Evolutionary conservation across 2,888 invertebrate species (phyloP), one percentile per base, ranked within the genome.

Genomic region (Caenorhabditis afra): DNA sequence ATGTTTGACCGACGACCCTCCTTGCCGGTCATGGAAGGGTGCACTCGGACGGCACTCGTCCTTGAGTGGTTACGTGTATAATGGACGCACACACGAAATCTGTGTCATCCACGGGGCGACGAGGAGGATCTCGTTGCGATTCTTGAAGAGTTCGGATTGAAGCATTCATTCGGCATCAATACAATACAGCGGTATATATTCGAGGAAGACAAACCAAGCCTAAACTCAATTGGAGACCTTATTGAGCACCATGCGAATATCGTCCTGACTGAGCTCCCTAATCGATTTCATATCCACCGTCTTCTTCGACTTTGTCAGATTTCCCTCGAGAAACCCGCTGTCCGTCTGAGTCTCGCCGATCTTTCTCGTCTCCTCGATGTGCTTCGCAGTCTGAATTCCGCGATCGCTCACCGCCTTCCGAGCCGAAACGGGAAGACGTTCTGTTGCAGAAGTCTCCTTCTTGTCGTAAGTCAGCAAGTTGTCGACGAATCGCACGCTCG

Each of bases 321-420:
- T 37, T 14, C 44, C 44, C 39, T 50, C 14, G 12, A 49, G 22
- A 47, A 39, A 18, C 29, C 47, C 37, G 10, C 47, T 41, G 41
- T 47, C 47, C 14, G 58, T 73, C 73, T 73, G 73, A 11, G 73
- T 73, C 50, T 73, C 73, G 64, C 58, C 64, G 50, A 39, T 73
- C 41, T 45, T 58, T 7, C 12, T 41, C 22, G 39, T 39, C 47
- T 16, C 52, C 44, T 53, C 44, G 39, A 47, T 50, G 29, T 49
- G 12, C 14, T 18, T 20, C 29, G 47, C 39, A 11, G 65, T 74
- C 41, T 64, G 64, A 49, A 73, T 45, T 49, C 73, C 73, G 10
- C 73, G 37, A 20, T 74, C 73, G 29, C 57, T 74, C 12, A 65
- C 65, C 14, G 50, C 45, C 18, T 65, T 45, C 41, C 65, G 35